Base-by-base conservation (phyloP, 2,797 vertebrate genomes). In the Poeciliopsis presidionis region DNA sequence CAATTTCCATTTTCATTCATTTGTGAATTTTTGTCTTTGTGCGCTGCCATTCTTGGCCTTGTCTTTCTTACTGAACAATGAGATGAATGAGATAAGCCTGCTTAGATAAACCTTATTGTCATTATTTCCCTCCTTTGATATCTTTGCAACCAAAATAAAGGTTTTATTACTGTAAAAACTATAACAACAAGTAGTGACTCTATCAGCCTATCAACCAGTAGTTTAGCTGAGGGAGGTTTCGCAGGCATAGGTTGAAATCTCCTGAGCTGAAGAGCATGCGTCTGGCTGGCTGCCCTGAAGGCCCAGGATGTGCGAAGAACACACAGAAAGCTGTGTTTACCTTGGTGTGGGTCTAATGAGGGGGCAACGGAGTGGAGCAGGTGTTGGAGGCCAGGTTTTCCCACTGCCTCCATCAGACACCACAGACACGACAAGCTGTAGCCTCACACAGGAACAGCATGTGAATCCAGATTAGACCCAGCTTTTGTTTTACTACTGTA, bases 331-430 rank as follows among this genome's bases (percentile, higher is more conserved):
- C 25, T 7, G 57, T 33, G 74, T 63, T 75, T 75, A 63, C 74
- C 33, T 22, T 51, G 74, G 18, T 39, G 59, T 16, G 36, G 57
- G 36, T 25, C 22, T 69, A 28, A 69, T 53, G 75, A 41, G 46
- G 51, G 33, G 61, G 0, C 45, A 41, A 13, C 47, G 51, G 9
- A 41, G 47, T 8, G 28, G 22, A 69, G 75, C 75, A 69, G 75
- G 75, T 76, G 75, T 39, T 12, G 25, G 75, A 76, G 63, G 63
- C 76, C 67, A 33, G 49, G 30, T 57, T 71, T 71, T 71, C 76
- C 67, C 76, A 77, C 67, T 71, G 61, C 51, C n/a, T 45, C 51
- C 16, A 18, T 46, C 67, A 72, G 76, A 77, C 45, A 30, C 75
- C 9, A 43, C 65, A 70, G 46, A 75, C 59, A 65, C 25, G 74